A percentile compares a stretch with the other conserved stretches of the same genome.
These are phyloP conservation scores for Eulemur coronatus DNA, from an alignment of 2,797 vertebrate species.

Conservation along the genomic window DNA sequence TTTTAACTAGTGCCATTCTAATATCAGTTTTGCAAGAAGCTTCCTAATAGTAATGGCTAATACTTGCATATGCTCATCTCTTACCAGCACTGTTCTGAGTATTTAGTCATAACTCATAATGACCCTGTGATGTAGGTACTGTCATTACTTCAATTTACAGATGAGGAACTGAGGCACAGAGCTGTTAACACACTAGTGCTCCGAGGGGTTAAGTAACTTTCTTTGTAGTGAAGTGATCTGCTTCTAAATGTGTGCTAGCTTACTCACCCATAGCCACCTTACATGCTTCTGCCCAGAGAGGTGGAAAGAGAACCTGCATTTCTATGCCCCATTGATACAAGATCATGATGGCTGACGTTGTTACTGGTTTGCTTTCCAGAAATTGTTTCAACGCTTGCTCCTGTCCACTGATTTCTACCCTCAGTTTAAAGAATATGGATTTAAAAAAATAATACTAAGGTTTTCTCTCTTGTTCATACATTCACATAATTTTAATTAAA, in stretches of 20 bases:
- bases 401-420: background rate
- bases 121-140: background rate
- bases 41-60: background rate
- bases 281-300: background rate
- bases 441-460: background rate
- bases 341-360: background rate
- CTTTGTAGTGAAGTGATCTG: background rate
- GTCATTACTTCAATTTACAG: background rate
- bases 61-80: background rate
- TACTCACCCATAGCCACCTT: background rate
- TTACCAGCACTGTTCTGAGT: background rate
- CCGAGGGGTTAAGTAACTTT: background rate
- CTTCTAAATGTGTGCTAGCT: background rate
- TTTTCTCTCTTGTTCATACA: background rate
- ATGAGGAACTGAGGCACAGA: background rate
- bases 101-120: background rate
- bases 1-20: background rate
- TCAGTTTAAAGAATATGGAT: background rate
- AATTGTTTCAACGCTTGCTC: background rate
- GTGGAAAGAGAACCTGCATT: background rate
- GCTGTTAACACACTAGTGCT: background rate
- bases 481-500: background rate
- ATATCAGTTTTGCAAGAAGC: background rate
- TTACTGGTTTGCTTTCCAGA: background rate
- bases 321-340: background rate